Conservation (phyloP, 2,113 vertebrate species). For the Phylloscopus trochiloides region DNA sequence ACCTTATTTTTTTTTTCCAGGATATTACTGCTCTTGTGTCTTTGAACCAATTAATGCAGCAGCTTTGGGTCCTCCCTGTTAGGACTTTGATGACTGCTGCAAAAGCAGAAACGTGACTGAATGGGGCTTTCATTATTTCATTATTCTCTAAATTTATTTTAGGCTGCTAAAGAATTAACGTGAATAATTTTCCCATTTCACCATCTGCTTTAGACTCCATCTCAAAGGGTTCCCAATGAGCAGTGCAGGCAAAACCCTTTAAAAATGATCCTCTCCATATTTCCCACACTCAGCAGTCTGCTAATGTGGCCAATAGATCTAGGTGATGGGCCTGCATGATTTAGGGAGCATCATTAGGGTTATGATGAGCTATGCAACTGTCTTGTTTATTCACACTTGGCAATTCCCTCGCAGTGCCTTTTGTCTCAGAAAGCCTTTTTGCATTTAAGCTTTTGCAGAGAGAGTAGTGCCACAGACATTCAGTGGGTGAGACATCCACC, state of each 20-base stretch:
- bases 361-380: slow-evolving; percentile 52
- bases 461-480: neutral
- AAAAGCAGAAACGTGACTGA: neutral
- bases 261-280: slow-evolving; percentile 22
- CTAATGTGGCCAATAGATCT: slow-evolving; percentile 46
- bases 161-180: neutral
- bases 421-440: neutral
- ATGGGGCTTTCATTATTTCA: neutral
- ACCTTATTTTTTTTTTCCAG: neutral
- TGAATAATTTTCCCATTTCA: slow-evolving; percentile 53
- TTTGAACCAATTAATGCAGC: neutral
- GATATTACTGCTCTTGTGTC: neutral
- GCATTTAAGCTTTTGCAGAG: neutral
- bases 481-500: neutral
- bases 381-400: slow-evolving; percentile 53
- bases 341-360: slow-evolving; percentile 44
- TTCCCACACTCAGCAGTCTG: slow-evolving; percentile 46
- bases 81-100: neutral
- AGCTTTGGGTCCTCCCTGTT: neutral
- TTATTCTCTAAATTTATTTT: slow-evolving; percentile 24
- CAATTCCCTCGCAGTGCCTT: neutral
- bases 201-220: slow-evolving; percentile 42
- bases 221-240: slow-evolving; percentile 3
- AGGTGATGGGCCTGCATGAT: slow-evolving; percentile 43
- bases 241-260: neutral